Evolutionary conservation across 2,113 vertebrate genomes (phyloP).

Genomic region (Heteronetta atricapilla): DNA sequence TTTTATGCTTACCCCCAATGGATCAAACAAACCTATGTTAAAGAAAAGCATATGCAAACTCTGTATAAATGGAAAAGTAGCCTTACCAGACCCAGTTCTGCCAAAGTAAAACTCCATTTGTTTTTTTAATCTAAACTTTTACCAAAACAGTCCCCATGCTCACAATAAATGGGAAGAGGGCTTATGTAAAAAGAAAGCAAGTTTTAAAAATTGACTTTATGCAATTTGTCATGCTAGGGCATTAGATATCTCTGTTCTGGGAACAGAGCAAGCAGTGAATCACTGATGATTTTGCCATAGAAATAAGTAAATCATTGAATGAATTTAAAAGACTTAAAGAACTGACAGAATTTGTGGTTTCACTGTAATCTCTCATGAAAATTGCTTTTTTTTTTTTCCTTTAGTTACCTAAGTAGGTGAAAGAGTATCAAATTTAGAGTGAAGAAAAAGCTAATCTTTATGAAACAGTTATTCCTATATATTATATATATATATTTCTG

Average conservation of each 20-base stretch:
- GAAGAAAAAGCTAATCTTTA: neutral
- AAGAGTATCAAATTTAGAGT: neutral
- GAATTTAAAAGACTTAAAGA: neutral
- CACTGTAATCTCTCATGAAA: neutral
- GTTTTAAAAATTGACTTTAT: neutral
- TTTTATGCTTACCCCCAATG: neutral
- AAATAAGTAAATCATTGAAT: neutral
- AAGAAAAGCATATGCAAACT: neutral
- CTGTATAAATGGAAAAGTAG: neutral
- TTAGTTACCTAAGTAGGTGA: neutral
- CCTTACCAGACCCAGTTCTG: neutral
- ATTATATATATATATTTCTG: neutral
- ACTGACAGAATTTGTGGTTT: constrained; percentile 8
- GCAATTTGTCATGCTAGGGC: neutral
- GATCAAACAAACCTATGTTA: neutral
- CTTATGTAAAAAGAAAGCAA: neutral
- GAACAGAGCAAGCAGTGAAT: neutral
- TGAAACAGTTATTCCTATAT: neutral
- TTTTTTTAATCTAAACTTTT: neutral
- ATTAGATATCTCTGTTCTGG: neutral
- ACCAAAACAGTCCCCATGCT: neutral
- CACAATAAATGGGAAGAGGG: neutral
- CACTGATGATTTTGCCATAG: constrained; percentile 11
- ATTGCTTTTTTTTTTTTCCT: neutral
- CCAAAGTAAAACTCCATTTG: neutral